Percentiles rank a stretch among this genome's conserved stretches.
Evolutionary conservation across 2,888 invertebrate species (phyloP).

Genomic region (Chorisops tibialis): DNA sequence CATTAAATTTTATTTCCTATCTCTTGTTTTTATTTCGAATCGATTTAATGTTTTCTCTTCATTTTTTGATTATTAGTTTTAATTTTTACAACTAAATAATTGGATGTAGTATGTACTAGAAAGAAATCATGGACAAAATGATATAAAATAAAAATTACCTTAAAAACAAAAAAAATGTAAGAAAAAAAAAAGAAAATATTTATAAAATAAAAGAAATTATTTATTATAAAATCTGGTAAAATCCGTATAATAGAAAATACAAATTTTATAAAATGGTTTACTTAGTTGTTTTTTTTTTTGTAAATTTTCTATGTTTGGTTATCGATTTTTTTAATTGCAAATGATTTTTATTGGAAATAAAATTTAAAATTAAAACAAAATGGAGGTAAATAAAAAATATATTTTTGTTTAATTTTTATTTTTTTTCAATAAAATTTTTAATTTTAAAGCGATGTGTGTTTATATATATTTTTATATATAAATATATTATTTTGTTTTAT

Average conservation of each 20-base stretch:
- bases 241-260: constrained; percentile 25
- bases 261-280: constrained; percentile 15
- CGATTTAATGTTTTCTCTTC: too few relatives aligned
- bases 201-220: constrained; percentile 23
- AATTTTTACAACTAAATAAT: constrained; percentile 11
- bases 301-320: background rate
- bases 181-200: constrained; percentile 29
- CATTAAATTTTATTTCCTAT: constrained; percentile 2
- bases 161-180: constrained; percentile 33
- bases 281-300: constrained; percentile 2
- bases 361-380: background rate
- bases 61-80: background rate
- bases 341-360: constrained; percentile 2
- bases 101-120: constrained; percentile 32
- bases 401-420: background rate
- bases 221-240: constrained; percentile 22
- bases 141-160: constrained; percentile 27
- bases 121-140: constrained; percentile 26
- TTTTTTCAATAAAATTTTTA: background rate
- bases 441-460: background rate
- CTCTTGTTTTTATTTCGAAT: constrained; percentile 8
- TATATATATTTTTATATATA: constrained; percentile 1
- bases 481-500: constrained; percentile 13
- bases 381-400: background rate
- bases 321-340: background rate